Percentiles rank a stretch among this genome's conserved stretches.
phyloP scores from a whole-genome alignment of 2,888 invertebrate species.

The Drosophila fulvimacula region DNA sequence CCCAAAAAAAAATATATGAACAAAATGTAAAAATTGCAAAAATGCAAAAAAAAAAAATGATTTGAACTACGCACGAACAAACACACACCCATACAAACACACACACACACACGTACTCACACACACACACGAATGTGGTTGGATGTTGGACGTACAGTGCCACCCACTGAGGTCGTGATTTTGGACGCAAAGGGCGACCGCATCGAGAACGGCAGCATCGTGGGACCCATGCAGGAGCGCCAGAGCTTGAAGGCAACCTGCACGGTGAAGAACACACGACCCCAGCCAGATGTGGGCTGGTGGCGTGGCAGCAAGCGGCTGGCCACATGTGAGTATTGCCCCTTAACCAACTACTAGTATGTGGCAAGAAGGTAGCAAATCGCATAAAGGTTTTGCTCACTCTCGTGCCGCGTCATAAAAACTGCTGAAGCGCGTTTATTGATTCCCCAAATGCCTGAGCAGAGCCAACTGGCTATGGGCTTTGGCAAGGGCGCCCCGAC shows the following conservation, averaged over 20 bases:
- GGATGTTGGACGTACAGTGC: conserved; percentile 86
- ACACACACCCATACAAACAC: conserved; percentile 30
- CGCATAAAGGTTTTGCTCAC: conserved; percentile 46
- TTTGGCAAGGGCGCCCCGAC: not conserved
- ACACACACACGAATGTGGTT: conserved; percentile 31
- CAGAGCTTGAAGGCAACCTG: conserved; percentile 83
- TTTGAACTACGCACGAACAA: conserved; percentile 46
- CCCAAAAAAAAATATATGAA: conserved; percentile 42
- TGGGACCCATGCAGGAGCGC: conserved; percentile 85
- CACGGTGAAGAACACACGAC: conserved; percentile 91
- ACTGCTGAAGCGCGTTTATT: conserved; percentile 70
- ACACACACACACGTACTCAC: conserved; percentile 27
- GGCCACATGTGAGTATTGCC: conserved; percentile 84
- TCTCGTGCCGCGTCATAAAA: conserved; percentile 54
- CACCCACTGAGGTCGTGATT: conserved; percentile 91
- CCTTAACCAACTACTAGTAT: conserved; percentile 33
- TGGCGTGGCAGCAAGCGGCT: conserved; percentile 90
- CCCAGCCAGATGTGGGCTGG: conserved; percentile 94
- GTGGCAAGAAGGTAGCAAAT: conserved; percentile 36
- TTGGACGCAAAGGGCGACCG: conserved; percentile 88
- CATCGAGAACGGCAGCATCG: conserved; percentile 86
- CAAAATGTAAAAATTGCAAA: conserved; percentile 36
- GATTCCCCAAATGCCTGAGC: conserved; percentile 44
- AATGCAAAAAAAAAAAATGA: conserved; percentile 31
- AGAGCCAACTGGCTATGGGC: not conserved